These are phyloP conservation scores for Mesaphorura yosii DNA, from an alignment of 1,140 invertebrate species.

Conservation along the genomic window DNA sequence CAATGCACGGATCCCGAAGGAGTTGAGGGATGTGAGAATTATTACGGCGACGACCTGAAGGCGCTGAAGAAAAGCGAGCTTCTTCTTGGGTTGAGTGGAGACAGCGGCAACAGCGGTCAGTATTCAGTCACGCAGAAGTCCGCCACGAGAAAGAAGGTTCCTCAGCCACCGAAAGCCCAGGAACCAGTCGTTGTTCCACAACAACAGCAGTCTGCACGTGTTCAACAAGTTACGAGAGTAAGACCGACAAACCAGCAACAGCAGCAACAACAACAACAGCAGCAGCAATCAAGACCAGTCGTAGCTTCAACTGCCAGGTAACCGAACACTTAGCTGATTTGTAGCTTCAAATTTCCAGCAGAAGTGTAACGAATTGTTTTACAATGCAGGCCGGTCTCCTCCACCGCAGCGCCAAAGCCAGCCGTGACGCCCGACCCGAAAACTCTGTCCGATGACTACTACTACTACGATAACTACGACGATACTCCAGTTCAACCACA, in stretches of 20 bases:
- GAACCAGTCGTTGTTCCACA: conserved; percentile 2
- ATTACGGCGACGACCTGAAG: conserved; percentile 82
- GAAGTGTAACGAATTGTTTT: neutral
- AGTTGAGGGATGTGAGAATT: conserved; percentile 60
- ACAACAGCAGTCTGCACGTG: conserved; percentile 2
- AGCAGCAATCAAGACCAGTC: conserved; percentile 3
- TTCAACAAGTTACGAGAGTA: conserved; percentile 13
- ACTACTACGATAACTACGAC: conserved; percentile 28
- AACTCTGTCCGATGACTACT: conserved; percentile 23
- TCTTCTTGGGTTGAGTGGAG: conserved; percentile 59
- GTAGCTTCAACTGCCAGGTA: conserved; percentile 5
- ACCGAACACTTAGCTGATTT: neutral
- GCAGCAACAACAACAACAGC: conserved; percentile 10
- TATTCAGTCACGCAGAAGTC: conserved; percentile 23
- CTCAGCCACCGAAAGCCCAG: neutral
- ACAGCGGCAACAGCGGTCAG: conserved; percentile 37
- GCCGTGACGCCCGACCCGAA: neutral
- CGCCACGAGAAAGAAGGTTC: conserved; percentile 24
- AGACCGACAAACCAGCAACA: conserved; percentile 8
- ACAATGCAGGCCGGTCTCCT: conserved; percentile 7
- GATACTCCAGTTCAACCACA: conserved; percentile 10
- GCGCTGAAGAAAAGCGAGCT: conserved; percentile 82
- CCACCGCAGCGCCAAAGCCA: conserved; percentile 13
- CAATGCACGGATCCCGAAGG: conserved; percentile 49
- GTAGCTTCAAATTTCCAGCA: neutral